Conservation (phyloP, 1,140 invertebrate species). For the Zaprionus taronus region DNA sequence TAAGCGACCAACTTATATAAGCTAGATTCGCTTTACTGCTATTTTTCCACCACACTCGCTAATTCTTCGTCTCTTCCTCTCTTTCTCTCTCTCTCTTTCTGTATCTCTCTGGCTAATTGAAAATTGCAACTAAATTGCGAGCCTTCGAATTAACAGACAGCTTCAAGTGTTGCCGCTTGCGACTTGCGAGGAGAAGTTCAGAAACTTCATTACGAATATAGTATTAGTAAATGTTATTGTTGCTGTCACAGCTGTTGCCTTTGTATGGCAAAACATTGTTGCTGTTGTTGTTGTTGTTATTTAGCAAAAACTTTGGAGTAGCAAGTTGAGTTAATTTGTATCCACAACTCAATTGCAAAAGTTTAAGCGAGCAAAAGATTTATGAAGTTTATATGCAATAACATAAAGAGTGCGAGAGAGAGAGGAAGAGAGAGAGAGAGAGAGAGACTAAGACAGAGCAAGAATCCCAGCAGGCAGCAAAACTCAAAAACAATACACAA, state of each 20-base stretch:
- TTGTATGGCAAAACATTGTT: conserved; percentile 11
- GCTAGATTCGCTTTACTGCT: background rate
- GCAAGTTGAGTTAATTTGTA: conserved; percentile 81
- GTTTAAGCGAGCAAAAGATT: conserved; percentile 81
- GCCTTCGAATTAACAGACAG: conserved; percentile 10
- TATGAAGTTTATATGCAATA: conserved; percentile 81
- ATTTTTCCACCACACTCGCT: no score
- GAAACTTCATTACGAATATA: conserved; percentile 66
- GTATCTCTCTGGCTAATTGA: conserved; percentile 1
- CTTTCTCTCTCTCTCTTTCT: background rate
- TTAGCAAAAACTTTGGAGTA: conserved; percentile 64
- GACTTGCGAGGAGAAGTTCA: conserved; percentile 7
- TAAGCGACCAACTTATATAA: background rate
- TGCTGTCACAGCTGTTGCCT: conserved; percentile 56
- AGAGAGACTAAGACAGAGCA: conserved; percentile 9
- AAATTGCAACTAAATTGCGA: conserved; percentile 4
- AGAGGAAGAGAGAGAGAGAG: conserved; percentile 7
- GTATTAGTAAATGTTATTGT: conserved; percentile 72
- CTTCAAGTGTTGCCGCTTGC: conserved; percentile 32
- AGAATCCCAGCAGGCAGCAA: conserved; percentile 17
- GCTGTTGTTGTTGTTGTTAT: conserved; percentile 61
- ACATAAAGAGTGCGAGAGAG: conserved; percentile 48
- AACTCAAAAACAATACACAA: conserved; percentile 67
- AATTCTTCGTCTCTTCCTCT: background rate
- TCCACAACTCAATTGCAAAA: conserved; percentile 81